A percentile compares a stretch with the other conserved stretches of the same genome.
phyloP scores from a whole-genome alignment of 2,888 invertebrate genomes.

The Habrosyne pyritoides region DNA sequence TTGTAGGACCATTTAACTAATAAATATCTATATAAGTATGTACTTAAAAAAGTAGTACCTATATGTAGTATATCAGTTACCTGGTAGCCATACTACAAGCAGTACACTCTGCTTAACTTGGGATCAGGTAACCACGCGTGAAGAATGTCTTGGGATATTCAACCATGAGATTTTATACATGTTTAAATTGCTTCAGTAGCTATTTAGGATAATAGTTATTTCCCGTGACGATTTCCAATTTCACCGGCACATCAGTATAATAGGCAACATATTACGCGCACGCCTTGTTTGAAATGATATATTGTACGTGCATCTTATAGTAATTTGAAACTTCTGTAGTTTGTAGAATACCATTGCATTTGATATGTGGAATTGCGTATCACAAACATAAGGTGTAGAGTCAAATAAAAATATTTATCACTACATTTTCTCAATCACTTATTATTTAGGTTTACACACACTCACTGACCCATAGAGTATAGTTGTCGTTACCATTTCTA shows the following conservation, averaged over 20 bases:
- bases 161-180: neutral
- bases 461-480: neutral
- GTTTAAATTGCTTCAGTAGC: neutral
- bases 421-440: too few relatives aligned
- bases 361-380: neutral
- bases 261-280: neutral
- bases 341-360: slow-evolving; percentile 1
- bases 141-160: too few relatives aligned
- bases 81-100: too few relatives aligned
- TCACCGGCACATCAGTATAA: slow-evolving; percentile 1
- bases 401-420: too few relatives aligned
- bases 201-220: neutral
- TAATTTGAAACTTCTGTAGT: slow-evolving; percentile 14
- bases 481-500: neutral
- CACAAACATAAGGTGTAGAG: too few relatives aligned
- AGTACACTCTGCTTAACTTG: too few relatives aligned
- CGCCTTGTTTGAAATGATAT: slow-evolving; percentile 1
- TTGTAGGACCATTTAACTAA: neutral
- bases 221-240: slow-evolving; percentile 2
- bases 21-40: too few relatives aligned
- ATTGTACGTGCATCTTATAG: slow-evolving; percentile 10
- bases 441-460: too few relatives aligned
- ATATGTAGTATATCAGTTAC: too few relatives aligned
- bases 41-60: too few relatives aligned
- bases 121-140: too few relatives aligned